Evolutionary conservation across 2,888 invertebrate genomes (phyloP).

Genomic region (Meloe dianella): DNA sequence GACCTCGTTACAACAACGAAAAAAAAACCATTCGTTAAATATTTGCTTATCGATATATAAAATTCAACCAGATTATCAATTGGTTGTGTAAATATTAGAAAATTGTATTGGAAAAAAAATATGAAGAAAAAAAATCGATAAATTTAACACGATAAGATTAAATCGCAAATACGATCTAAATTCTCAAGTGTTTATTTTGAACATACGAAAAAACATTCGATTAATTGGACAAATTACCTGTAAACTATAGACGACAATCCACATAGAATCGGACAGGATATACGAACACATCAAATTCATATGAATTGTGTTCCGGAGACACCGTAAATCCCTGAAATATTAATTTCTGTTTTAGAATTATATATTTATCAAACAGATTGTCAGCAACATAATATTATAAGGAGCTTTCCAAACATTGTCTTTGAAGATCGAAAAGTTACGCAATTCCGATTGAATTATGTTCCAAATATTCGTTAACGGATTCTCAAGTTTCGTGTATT

Average conservation of each 20-base stretch:
- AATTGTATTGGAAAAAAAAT: slow-evolving; percentile 11
- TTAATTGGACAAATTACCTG: slow-evolving; percentile 64
- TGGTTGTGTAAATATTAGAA: slow-evolving; percentile 18
- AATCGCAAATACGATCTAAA: slow-evolving; percentile 1
- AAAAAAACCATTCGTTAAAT: slow-evolving; percentile 11
- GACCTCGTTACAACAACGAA: not conserved
- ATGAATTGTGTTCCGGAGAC: slow-evolving; percentile 90
- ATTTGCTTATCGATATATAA: slow-evolving; percentile 22
- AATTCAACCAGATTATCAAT: slow-evolving; percentile 15
- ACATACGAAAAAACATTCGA: not conserved
- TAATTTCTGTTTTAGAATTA: slow-evolving; percentile 22
- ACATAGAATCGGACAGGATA: slow-evolving; percentile 83
- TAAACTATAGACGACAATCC: slow-evolving; percentile 81
- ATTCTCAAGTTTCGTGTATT: too few relatives aligned
- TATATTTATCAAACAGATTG: not conserved
- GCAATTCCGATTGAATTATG: too few relatives aligned
- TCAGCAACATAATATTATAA: not conserved
- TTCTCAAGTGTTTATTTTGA: not conserved
- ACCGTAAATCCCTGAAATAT: slow-evolving; percentile 81
- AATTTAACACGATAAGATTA: slow-evolving; percentile 3
- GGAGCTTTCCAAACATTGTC: not conserved
- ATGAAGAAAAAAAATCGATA: slow-evolving; percentile 1
- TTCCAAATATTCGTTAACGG: too few relatives aligned
- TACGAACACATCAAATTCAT: slow-evolving; percentile 92
- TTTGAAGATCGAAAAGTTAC: not conserved